Percentiles rank a stretch among this genome's conserved stretches.
Conservation (phyloP, 2,113 vertebrate genomes). For the Phrynosoma blainvillii region DNA sequence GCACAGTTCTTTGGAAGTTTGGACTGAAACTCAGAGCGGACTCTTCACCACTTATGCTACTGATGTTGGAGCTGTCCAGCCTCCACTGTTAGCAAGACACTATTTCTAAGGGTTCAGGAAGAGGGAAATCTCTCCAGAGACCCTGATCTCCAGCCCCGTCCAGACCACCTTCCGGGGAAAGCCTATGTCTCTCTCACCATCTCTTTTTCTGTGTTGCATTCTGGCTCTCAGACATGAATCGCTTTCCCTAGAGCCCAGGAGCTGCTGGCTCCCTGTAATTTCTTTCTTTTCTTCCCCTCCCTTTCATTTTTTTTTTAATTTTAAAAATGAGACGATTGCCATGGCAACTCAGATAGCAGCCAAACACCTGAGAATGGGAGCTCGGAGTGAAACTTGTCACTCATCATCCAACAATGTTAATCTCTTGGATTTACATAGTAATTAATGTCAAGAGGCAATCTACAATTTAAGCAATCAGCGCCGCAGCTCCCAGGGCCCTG, state of each 20-base stretch:
- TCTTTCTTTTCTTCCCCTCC: neutral
- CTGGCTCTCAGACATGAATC: too few species aligned
- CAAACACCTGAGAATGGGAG: slow-evolving; percentile 45
- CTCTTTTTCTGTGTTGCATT: neutral
- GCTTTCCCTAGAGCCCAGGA: too few species aligned
- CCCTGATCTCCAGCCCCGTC: neutral
- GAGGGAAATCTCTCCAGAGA: neutral
- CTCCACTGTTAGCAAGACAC: too few species aligned
- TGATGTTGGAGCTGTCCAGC: too few species aligned
- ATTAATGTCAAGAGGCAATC: slow-evolving; percentile 77
- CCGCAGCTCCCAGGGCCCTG: slow-evolving; percentile 49
- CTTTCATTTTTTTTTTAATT: neutral
- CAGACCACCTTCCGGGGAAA: neutral
- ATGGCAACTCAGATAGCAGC: slow-evolving; percentile 65
- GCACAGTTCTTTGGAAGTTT: too few species aligned
- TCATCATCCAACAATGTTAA: slow-evolving; percentile 68
- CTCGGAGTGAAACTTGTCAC: slow-evolving; percentile 64
- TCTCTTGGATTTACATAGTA: slow-evolving; percentile 72
- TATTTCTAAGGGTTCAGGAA: too few species aligned
- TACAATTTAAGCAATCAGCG: slow-evolving; percentile 67
- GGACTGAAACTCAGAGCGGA: too few species aligned
- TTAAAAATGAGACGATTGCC: slow-evolving; percentile 51
- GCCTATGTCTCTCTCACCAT: too few species aligned
- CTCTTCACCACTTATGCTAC: too few species aligned
- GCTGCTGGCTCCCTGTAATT: neutral